A percentile compares a stretch with the other conserved stretches of the same genome.
Conservation (phyloP, 2,888 invertebrate species). For the Scotopteryx bipunctaria region DNA sequence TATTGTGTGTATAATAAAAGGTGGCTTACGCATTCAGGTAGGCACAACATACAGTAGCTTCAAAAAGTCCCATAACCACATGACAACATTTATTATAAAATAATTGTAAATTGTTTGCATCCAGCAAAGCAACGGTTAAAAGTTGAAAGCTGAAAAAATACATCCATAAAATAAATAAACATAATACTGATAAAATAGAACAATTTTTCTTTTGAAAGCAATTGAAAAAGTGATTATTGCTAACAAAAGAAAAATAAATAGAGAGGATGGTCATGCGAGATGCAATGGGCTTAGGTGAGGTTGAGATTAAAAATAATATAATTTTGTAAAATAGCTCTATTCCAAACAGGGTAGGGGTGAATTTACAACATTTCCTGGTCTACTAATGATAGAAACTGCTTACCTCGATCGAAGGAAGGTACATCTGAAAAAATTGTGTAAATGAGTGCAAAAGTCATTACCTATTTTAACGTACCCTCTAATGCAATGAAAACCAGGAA, state of each 20-base stretch:
- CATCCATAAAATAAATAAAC: slow-evolving; percentile 31
- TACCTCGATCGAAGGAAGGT: slow-evolving; percentile 73
- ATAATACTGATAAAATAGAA: slow-evolving; percentile 7
- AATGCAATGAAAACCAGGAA: slow-evolving; percentile 61
- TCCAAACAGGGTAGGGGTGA: slow-evolving; percentile 50
- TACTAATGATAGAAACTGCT: slow-evolving; percentile 65
- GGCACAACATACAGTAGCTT: slow-evolving; percentile 19
- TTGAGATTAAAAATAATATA: slow-evolving; percentile 14
- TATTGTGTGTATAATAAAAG: slow-evolving; percentile 6
- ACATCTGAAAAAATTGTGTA: slow-evolving; percentile 75
- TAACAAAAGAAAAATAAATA: slow-evolving; percentile 20
- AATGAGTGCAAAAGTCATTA: slow-evolving; percentile 56
- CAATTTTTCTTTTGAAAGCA: slow-evolving; percentile 22
- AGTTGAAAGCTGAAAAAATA: slow-evolving; percentile 37
- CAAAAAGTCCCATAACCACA: slow-evolving; percentile 20
- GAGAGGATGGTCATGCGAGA: slow-evolving; percentile 29
- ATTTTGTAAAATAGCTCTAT: slow-evolving; percentile 36
- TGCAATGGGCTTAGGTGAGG: slow-evolving; percentile 32
- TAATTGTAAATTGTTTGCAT: slow-evolving; percentile 27
- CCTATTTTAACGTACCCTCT: slow-evolving; percentile 38
- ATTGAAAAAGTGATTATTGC: slow-evolving; percentile 16
- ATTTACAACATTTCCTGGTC: slow-evolving; percentile 74
- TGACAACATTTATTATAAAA: slow-evolving; percentile 24
- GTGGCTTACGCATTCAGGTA: slow-evolving; percentile 20
- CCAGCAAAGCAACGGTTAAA: slow-evolving; percentile 33